Evolutionary conservation across 2,113 vertebrate species (phyloP).

Genomic region (Brachyhypopomus occidentalis): DNA sequence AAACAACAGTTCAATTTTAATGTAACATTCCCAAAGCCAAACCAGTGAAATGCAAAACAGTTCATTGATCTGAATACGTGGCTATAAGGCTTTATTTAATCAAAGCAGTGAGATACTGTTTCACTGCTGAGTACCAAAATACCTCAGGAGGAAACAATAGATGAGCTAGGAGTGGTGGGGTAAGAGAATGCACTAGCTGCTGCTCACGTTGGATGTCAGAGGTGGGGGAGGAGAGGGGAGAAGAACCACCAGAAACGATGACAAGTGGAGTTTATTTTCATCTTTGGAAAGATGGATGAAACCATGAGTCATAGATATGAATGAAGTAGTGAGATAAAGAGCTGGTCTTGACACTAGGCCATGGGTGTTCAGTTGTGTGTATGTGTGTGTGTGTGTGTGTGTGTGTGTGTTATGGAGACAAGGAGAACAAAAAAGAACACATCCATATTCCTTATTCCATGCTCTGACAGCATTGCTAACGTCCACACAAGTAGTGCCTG

Average conservation of each 20-base stretch:
- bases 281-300: conserved; percentile 34
- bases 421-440: neutral
- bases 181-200: conserved; percentile 20
- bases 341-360: conserved; percentile 27
- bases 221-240: neutral
- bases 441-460: conserved; percentile 14
- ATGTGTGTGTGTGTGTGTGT: conserved; percentile 11
- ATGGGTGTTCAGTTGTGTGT: conserved; percentile 8
- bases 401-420: neutral
- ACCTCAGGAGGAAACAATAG: conserved; percentile 7
- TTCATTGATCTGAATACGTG: conserved; percentile 21
- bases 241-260: conserved; percentile 5
- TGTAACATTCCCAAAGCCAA: conserved; percentile 9
- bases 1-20: neutral
- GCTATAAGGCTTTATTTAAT: conserved; percentile 28
- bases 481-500: conserved; percentile 33
- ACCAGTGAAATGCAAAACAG: conserved; percentile 15
- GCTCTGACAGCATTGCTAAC: conserved; percentile 33
- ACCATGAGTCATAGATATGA: conserved; percentile 3
- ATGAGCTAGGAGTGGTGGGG: conserved; percentile 43
- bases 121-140: conserved; percentile 31
- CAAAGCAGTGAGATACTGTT: conserved; percentile 10
- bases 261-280: conserved; percentile 41
- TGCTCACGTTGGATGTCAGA: conserved; percentile 17
- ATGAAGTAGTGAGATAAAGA: conserved; percentile 20